These are phyloP conservation scores for Hermaeophaga mercurialis DNA, from an alignment of 2,888 invertebrate species.

Conservation along the genomic window DNA sequence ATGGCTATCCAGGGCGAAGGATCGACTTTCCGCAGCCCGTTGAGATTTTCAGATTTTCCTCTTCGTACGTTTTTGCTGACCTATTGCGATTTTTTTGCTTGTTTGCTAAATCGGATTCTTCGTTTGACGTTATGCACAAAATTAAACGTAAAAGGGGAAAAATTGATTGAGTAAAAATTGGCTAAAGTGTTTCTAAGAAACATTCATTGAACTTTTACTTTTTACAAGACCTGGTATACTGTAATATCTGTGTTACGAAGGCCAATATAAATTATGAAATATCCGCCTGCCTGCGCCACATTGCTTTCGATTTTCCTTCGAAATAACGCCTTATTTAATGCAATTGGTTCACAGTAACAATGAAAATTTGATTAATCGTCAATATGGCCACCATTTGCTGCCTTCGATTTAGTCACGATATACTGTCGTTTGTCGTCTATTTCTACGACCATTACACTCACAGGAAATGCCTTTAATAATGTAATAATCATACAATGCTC, in stretches of 20 bases:
- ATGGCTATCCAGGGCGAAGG: slow-evolving; percentile 21
- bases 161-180: too few relatives aligned
- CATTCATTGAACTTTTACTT: too few relatives aligned
- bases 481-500: not conserved
- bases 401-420: slow-evolving; percentile 14
- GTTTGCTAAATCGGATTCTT: not conserved
- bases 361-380: slow-evolving; percentile 28
- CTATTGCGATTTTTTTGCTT: slow-evolving; percentile 4
- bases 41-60: slow-evolving; percentile 1
- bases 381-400: slow-evolving; percentile 5
- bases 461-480: not conserved
- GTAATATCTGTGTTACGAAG: too few relatives aligned
- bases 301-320: not conserved
- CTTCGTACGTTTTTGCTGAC: slow-evolving; percentile 8
- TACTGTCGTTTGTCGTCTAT: not conserved
- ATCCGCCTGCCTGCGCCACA: not conserved
- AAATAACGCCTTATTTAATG: slow-evolving; percentile 25
- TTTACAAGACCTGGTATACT: too few relatives aligned
- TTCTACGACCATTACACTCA: not conserved
- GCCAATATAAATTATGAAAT: slow-evolving; percentile 8
- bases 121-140: not conserved
- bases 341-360: slow-evolving; percentile 17
- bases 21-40: slow-evolving; percentile 28
- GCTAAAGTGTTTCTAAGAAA: too few relatives aligned
- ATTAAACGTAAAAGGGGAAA: too few relatives aligned